phyloP scores from a whole-genome alignment of 2,797 vertebrate species.

The Pipistrellus kuhlii region DNA sequence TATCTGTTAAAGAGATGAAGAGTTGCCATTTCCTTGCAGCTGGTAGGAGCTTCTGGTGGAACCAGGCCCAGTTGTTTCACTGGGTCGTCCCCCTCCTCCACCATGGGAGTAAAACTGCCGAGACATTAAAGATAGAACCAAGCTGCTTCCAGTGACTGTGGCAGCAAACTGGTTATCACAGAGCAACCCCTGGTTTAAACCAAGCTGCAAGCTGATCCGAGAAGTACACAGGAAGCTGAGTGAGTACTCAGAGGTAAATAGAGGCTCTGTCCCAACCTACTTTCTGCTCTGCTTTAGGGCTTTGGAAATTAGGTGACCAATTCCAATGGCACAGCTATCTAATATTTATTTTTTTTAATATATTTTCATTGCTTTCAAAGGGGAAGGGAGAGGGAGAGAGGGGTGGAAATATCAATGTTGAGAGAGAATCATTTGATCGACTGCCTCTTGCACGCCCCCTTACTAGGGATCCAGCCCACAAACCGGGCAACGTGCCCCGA shows the following conservation, averaged over 20 bases:
- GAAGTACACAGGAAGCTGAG: background rate
- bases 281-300: background rate
- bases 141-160: background rate
- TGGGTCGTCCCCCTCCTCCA: background rate
- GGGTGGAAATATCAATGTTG: no score
- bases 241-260: background rate
- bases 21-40: slow-evolving; percentile 13
- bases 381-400: no score
- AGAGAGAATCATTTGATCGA: no score
- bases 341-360: no score
- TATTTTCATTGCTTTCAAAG: no score
- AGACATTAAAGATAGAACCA: background rate
- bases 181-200: background rate
- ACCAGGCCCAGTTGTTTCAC: background rate
- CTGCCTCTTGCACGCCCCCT: no score
- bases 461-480: no score
- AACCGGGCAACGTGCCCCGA: no score
- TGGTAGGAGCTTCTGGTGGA: background rate
- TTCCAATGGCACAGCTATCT: background rate
- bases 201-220: background rate
- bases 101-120: background rate
- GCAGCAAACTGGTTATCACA: background rate
- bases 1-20: background rate
- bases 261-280: background rate
- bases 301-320: background rate